These are phyloP conservation scores for Eilema sororculum DNA, from an alignment of 2,888 invertebrate genomes.

Conservation along the genomic window DNA sequence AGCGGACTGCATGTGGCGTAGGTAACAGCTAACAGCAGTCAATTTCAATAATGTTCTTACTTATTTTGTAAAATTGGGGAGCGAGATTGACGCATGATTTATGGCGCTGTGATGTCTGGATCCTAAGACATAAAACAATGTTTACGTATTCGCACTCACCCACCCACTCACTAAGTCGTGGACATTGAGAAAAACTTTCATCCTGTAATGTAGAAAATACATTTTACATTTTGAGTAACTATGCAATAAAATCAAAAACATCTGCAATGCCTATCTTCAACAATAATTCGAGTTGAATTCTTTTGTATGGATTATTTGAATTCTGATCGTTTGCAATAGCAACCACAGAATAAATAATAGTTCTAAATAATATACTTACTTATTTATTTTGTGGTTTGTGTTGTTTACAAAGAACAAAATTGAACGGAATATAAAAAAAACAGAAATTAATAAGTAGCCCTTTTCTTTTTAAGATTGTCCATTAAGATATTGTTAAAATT, in stretches of 20 bases:
- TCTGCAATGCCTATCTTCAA: background rate
- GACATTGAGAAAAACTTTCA: conserved; percentile 9
- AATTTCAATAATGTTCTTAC: background rate
- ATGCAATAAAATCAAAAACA: background rate
- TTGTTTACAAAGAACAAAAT: too few species aligned
- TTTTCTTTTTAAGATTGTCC: too few species aligned
- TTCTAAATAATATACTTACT: too few species aligned
- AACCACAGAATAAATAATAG: background rate
- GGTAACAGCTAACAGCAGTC: background rate
- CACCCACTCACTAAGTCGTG: conserved; percentile 10
- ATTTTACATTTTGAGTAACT: conserved; percentile 14
- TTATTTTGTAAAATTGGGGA: background rate
- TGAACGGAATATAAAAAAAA: too few species aligned
- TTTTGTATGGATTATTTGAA: background rate
- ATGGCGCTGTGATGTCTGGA: conserved; percentile 7
- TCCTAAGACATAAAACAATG: conserved; percentile 18
- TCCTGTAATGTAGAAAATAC: conserved; percentile 16
- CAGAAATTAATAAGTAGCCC: background rate
- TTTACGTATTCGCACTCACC: conserved; percentile 17
- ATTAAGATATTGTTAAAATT: too few species aligned
- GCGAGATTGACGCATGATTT: background rate
- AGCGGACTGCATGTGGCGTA: background rate
- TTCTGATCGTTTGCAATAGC: background rate
- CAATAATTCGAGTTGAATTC: background rate
- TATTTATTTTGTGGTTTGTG: too few species aligned